Evolutionary conservation across 2,888 invertebrate species (phyloP).

Genomic region (Torymus texanus): DNA sequence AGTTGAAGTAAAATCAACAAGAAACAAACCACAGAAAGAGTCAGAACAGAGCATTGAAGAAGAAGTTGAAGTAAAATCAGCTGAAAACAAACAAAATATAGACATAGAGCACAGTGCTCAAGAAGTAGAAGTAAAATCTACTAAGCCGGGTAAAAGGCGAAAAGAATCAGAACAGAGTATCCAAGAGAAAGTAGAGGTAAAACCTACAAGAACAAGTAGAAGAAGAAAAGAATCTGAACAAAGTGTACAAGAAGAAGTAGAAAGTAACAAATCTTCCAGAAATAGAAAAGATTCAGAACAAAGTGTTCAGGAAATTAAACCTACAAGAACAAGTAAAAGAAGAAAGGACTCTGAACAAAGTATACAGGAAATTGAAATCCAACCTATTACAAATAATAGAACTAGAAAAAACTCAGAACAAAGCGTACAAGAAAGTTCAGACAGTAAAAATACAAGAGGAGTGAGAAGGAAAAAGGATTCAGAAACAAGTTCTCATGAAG

Average conservation of each 20-base stretch:
- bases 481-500: no score
- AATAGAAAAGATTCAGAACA: slow-evolving; percentile 54
- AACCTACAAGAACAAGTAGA: background rate
- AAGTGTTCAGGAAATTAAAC: slow-evolving; percentile 40
- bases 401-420: slow-evolving; percentile 48
- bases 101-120: slow-evolving; percentile 12
- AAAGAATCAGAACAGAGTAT: slow-evolving; percentile 32
- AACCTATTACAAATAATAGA: slow-evolving; percentile 8
- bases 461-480: no score
- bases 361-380: slow-evolving; percentile 16
- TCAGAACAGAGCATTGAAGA: slow-evolving; percentile 34
- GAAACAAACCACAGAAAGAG: slow-evolving; percentile 36
- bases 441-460: no score
- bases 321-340: slow-evolving; percentile 31
- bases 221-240: slow-evolving; percentile 42
- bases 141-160: background rate
- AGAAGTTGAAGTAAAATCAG: slow-evolving; percentile 22
- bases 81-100: slow-evolving; percentile 16
- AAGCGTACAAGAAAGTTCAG: slow-evolving; percentile 36
- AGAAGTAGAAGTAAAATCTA: slow-evolving; percentile 27
- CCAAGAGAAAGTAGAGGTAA: background rate
- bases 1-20: background rate
- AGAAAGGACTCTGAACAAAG: slow-evolving; percentile 36
- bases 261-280: slow-evolving; percentile 36
- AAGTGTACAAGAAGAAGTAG: slow-evolving; percentile 14